A percentile compares a stretch with the other conserved stretches of the same genome.
Evolutionary conservation across 2,113 vertebrate species (phyloP).

Genomic region (Embiotoca jacksoni): DNA sequence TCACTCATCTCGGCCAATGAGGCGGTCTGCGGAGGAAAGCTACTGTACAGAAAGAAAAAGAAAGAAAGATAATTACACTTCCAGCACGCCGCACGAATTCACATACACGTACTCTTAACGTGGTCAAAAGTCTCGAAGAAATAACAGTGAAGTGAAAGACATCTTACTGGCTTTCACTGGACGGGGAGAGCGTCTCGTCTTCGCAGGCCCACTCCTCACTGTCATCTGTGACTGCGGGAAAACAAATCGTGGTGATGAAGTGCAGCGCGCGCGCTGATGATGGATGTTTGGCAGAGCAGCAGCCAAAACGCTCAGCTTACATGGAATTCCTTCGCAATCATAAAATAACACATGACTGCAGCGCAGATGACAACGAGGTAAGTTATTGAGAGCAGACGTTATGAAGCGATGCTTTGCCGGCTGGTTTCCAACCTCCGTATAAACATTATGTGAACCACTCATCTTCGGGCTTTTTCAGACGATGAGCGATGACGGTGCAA

Average conservation of each 20-base stretch:
- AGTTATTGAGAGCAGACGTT: not conserved
- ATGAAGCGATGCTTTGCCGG: not conserved
- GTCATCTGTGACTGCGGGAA: conserved; percentile 86
- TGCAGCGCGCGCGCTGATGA: conserved; percentile 9
- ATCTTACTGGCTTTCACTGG: conserved; percentile 77
- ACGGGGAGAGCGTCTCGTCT: conserved; percentile 74
- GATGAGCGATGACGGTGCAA: too few relatives aligned
- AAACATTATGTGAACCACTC: not conserved
- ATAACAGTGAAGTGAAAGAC: not conserved
- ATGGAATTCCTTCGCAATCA: conserved; percentile 48
- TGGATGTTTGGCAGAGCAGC: conserved; percentile 31
- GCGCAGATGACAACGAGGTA: conserved; percentile 30
- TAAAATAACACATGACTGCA: conserved; percentile 43
- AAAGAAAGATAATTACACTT: conserved; percentile 3
- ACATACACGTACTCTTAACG: conserved; percentile 1
- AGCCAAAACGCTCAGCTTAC: conserved; percentile 10
- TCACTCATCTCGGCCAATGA: conserved; percentile 77
- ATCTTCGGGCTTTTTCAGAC: not conserved
- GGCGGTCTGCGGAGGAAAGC: conserved; percentile 54
- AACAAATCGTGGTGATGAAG: conserved; percentile 43
- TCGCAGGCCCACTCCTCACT: conserved; percentile 89
- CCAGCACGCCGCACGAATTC: not conserved
- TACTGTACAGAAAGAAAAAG: conserved; percentile 35
- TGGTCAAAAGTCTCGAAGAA: conserved; percentile 15
- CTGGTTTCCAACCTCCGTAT: not conserved